phyloP scores from a whole-genome alignment of 2,797 vertebrate genomes.

The Pipistrellus kuhlii region DNA sequence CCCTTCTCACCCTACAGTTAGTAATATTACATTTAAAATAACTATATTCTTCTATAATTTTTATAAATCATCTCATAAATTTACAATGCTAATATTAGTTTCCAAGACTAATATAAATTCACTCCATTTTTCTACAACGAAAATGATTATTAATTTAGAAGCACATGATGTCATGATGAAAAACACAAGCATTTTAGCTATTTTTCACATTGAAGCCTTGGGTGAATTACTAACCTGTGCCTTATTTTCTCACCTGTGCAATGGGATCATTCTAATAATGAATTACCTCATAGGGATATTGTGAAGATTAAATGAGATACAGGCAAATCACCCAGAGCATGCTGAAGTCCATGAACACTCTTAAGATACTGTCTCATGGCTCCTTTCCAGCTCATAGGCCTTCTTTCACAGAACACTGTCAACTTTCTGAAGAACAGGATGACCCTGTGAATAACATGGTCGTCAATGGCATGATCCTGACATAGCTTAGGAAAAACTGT shows the following conservation, averaged over 20 bases:
- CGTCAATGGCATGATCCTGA: too few relatives aligned
- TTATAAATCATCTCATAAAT: conserved; percentile 98
- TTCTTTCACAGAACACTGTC: too few relatives aligned
- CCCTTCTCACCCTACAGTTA: conserved; percentile 99
- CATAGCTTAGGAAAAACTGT: too few relatives aligned
- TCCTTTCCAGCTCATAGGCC: too few relatives aligned
- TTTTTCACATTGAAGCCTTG: neutral
- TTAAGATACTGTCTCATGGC: neutral
- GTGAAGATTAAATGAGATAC: neutral
- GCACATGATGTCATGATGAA: conserved; percentile 98
- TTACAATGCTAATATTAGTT: conserved; percentile 99
- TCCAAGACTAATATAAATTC: conserved; percentile 99
- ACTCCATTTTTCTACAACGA: conserved; percentile 99
- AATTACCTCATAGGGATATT: neutral
- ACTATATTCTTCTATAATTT: conserved; percentile 99
- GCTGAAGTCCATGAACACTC: neutral
- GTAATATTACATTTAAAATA: conserved; percentile 99
- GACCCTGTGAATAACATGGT: too few relatives aligned
- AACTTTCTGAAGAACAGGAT: too few relatives aligned
- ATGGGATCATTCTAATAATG: neutral
- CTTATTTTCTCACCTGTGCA: neutral
- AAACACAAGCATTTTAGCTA: conserved; percentile 96
- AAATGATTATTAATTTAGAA: conserved; percentile 99
- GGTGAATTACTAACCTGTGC: neutral
- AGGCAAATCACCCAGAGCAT: neutral